Conservation (phyloP, 2,888 invertebrate genomes). For the Hirtodrosophila duncani region DNA sequence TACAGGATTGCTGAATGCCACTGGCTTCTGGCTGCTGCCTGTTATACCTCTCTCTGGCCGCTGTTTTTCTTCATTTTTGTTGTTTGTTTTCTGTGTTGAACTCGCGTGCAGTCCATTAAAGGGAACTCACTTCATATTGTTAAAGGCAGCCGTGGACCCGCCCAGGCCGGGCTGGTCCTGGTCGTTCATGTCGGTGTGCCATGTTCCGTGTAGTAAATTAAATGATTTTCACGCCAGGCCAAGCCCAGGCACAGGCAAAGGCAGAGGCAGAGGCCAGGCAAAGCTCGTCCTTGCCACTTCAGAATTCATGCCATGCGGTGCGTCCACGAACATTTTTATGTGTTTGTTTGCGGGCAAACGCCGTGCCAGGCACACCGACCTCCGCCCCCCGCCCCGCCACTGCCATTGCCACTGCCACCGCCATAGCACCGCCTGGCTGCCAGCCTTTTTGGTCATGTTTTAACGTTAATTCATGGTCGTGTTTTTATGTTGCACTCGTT, state of each 20-base stretch:
- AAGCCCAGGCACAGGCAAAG: not conserved
- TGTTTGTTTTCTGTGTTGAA: conserved; percentile 7
- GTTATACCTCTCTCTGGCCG: not conserved
- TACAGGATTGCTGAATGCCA: too few relatives aligned
- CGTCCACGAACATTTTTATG: conserved; percentile 65
- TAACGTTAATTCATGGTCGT: conserved; percentile 73
- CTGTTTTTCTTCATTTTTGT: not conserved
- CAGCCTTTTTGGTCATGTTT: conserved; percentile 67
- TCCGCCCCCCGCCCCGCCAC: not conserved
- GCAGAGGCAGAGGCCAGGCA: conserved; percentile 15
- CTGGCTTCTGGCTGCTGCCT: conserved; percentile 13
- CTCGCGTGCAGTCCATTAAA: conserved; percentile 68
- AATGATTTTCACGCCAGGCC: conserved; percentile 68
- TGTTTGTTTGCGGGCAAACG: conserved; percentile 62
- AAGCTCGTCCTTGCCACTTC: conserved; percentile 19
- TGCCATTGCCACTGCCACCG: not conserved
- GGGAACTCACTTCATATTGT: conserved; percentile 65
- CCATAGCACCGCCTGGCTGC: conserved; percentile 1
- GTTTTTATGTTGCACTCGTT: conserved; percentile 71
- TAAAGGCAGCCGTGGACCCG: conserved; percentile 33
- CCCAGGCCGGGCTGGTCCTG: conserved; percentile 14
- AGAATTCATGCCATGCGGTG: conserved; percentile 49
- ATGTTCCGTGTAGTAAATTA: conserved; percentile 63
- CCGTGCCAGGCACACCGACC: not conserved
- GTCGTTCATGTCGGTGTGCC: conserved; percentile 4